These are phyloP conservation scores for Drosophila setosimentum DNA, from an alignment of 2,888 invertebrate species.

Conservation along the genomic window DNA sequence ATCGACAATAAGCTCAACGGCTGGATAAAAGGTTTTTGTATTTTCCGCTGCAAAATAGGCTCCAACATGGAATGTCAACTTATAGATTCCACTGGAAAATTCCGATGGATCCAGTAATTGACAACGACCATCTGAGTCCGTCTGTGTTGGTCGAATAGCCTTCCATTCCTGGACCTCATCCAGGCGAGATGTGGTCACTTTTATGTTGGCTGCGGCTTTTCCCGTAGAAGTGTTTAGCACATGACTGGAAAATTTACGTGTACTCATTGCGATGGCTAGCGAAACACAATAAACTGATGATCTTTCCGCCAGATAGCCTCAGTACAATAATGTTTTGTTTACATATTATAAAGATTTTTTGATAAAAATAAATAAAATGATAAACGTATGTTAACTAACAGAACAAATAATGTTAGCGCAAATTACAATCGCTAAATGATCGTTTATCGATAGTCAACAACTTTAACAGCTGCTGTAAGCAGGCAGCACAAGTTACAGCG, in stretches of 20 bases:
- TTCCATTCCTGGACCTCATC: conserved; percentile 88
- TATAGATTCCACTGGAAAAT: conserved; percentile 90
- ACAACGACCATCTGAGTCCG: conserved; percentile 86
- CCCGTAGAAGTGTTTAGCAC: conserved; percentile 91
- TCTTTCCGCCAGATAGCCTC: conserved; percentile 5
- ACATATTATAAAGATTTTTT: not conserved
- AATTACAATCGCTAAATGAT: not conserved
- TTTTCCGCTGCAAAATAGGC: conserved; percentile 89
- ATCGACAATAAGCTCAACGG: conserved; percentile 91
- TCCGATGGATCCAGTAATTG: conserved; percentile 36
- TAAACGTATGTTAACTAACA: conserved; percentile 1
- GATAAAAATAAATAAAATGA: not conserved
- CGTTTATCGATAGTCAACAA: conserved; percentile 27
- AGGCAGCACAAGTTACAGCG: not conserved
- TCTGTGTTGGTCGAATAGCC: conserved; percentile 88
- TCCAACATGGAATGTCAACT: conserved; percentile 90
- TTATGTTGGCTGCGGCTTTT: conserved; percentile 88
- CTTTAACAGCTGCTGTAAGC: conserved; percentile 1
- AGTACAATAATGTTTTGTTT: conserved; percentile 4
- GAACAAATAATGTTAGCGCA: not conserved
- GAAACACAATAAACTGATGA: not conserved
- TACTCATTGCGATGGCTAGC: conserved; percentile 36
- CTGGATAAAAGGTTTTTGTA: conserved; percentile 90
- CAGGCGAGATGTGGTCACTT: conserved; percentile 88
- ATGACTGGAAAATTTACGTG: conserved; percentile 88